Base-by-base conservation (phyloP, 92 coral and sea anemone species). In the Metridium senile region DNA sequence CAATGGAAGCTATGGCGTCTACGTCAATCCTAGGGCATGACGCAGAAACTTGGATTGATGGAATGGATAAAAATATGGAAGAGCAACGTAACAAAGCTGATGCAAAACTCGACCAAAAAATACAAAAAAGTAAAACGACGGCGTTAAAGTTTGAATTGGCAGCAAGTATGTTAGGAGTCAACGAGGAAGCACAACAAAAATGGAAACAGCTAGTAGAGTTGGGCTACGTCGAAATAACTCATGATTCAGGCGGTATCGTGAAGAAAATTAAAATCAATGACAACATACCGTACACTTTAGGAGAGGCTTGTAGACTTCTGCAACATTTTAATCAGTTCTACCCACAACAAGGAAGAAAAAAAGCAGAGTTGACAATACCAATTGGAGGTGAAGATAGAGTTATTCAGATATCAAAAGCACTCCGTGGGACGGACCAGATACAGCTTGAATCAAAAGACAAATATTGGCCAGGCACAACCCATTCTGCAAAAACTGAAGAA, bases 61-160 rank as follows among this genome's bases (percentile, higher is more conserved):
- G 20, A 19, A 39, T 53, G 8, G 71, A 62, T 20, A 10, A 13
- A 35, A 63, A 33, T 11, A 18, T 82, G 28, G 77, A 43, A 56
- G 26, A 25, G 53, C 66, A 59, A 39, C 64, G 52, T 54, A 19
- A 45, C 0, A 69, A 28, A 20, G n/a, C 57, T 18, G 22, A 34
- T 13, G 26, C 10, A 17, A 1, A 43, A 8, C 52, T 70, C 10
- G 67, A 57, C 26, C 19, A 1, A 16, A 18, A 68, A n/a, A 47
- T 82, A 16, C 57, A 33, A 30, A 53, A 29, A 13, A 68, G 57
- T 35, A 51, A 17, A 1, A 23, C 58, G 2, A 70, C 77, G 0
- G 75, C 75, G 54, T 26, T 76, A 4, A 57, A 53, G 28, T 75
- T 26, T 68, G 87, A 82, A 76, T 30, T 82, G 16, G 68, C 87